Conservation (phyloP, 92 coral and sea anemone genomes). For the Chrysogorgia sp. region DNA sequence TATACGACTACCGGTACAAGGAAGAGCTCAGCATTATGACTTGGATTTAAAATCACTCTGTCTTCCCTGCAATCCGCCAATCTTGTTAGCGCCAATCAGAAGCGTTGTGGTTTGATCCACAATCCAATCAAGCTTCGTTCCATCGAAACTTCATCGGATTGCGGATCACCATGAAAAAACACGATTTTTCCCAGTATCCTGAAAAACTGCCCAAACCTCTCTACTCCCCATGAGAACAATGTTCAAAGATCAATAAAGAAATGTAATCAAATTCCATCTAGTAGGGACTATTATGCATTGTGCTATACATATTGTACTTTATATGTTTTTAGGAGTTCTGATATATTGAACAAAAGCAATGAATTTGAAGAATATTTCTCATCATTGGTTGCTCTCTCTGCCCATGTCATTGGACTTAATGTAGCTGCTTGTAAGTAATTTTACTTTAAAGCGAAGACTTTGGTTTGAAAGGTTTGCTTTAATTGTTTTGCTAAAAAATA, state of each 20-base stretch:
- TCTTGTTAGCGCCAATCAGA: too few species aligned
- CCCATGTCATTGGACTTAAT: conserved; percentile 93
- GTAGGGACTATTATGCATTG: too few species aligned
- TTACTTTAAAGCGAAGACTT: neutral
- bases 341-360: conserved; percentile 63
- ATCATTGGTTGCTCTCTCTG: conserved; percentile 82
- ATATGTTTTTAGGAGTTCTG: conserved; percentile 58
- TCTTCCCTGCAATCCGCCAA: too few species aligned
- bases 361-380: conserved; percentile 75
- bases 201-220: too few species aligned
- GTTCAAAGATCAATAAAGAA: too few species aligned
- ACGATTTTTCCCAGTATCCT: too few species aligned
- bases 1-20: neutral
- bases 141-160: too few species aligned
- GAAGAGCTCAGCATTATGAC: neutral
- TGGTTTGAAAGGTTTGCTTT: neutral
- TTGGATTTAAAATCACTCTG: neutral
- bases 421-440: conserved; percentile 78
- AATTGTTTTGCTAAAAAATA: neutral
- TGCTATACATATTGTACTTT: neutral
- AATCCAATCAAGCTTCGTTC: too few species aligned
- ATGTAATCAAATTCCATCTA: too few species aligned
- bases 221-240: too few species aligned
- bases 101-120: too few species aligned
- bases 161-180: too few species aligned